Conservation (phyloP, 2,888 invertebrate species). For the Linyphia triangularis region DNA sequence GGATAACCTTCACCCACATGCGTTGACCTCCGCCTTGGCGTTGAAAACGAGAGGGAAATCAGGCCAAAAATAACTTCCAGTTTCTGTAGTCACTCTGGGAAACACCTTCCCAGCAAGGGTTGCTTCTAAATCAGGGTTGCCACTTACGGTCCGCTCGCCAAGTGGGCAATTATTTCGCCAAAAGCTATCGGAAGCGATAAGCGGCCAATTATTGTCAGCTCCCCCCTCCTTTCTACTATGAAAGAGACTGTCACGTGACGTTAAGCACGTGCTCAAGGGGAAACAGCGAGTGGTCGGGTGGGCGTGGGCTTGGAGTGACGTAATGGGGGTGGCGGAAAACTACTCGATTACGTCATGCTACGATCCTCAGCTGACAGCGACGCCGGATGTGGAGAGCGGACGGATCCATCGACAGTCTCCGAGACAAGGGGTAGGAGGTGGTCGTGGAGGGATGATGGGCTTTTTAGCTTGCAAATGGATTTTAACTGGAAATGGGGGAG, state of each 20-base stretch:
- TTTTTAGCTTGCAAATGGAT: too few relatives aligned
- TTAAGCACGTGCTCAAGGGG: constrained; percentile 73
- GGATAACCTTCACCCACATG: constrained; percentile 74
- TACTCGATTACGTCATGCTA: constrained; percentile 70
- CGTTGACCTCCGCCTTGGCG: constrained; percentile 63
- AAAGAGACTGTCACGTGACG: constrained; percentile 58
- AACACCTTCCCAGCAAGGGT: constrained; percentile 59
- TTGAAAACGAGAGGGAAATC: constrained; percentile 65
- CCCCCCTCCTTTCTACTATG: constrained; percentile 13
- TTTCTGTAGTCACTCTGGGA: constrained; percentile 49
- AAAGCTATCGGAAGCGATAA: constrained; percentile 34
- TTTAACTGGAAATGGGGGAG: too few relatives aligned
- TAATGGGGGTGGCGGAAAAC: constrained; percentile 63
- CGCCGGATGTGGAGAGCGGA: constrained; percentile 68
- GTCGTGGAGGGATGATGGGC: neutral
- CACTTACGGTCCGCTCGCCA: constrained; percentile 34
- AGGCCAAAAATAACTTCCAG: constrained; percentile 71
- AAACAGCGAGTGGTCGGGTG: constrained; percentile 66
- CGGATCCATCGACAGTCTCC: constrained; percentile 25
- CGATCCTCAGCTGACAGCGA: constrained; percentile 73
- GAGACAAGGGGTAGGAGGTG: neutral
- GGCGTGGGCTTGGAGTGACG: constrained; percentile 69
- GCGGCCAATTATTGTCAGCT: constrained; percentile 47
- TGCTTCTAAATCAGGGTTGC: constrained; percentile 39
- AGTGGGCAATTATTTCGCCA: constrained; percentile 11